phyloP scores from a whole-genome alignment of 2,113 vertebrate species.

The Tiliqua scincoides region DNA sequence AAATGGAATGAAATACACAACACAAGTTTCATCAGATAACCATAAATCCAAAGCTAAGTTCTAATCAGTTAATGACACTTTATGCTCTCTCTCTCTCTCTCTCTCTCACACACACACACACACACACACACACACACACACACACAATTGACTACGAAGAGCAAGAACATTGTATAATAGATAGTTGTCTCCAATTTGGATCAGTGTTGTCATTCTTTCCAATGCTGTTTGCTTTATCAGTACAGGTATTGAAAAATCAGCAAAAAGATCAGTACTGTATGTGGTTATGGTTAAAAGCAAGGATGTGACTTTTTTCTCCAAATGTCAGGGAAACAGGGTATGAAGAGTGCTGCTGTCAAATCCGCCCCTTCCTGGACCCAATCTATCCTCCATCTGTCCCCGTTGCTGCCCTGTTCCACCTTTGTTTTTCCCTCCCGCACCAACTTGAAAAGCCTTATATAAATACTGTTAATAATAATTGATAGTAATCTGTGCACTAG shows the following conservation, averaged over 20 bases:
- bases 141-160: too few species aligned
- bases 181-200: not conserved
- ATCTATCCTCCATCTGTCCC: too few species aligned
- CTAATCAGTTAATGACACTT: constrained; percentile 6
- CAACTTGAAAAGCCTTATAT: too few species aligned
- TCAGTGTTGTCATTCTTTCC: constrained; percentile 1
- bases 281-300: not conserved
- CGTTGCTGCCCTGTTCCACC: too few species aligned
- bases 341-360: not conserved
- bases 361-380: too few species aligned
- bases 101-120: too few species aligned
- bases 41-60: not conserved
- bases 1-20: constrained; percentile 20
- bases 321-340: not conserved
- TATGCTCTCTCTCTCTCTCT: too few species aligned
- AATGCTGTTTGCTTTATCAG: constrained; percentile 7
- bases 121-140: too few species aligned
- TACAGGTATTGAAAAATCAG: not conserved
- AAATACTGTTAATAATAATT: too few species aligned
- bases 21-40: not conserved
- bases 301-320: constrained; percentile 10
- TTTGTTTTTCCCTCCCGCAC: too few species aligned
- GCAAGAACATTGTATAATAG: constrained; percentile 1
- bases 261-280: not conserved
- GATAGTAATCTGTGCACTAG: too few species aligned